A percentile compares a stretch with the other conserved stretches of the same genome.
These are phyloP conservation scores for Rhinoderma darwinii DNA, from an alignment of 2,113 vertebrate species.

Conservation along the genomic window DNA sequence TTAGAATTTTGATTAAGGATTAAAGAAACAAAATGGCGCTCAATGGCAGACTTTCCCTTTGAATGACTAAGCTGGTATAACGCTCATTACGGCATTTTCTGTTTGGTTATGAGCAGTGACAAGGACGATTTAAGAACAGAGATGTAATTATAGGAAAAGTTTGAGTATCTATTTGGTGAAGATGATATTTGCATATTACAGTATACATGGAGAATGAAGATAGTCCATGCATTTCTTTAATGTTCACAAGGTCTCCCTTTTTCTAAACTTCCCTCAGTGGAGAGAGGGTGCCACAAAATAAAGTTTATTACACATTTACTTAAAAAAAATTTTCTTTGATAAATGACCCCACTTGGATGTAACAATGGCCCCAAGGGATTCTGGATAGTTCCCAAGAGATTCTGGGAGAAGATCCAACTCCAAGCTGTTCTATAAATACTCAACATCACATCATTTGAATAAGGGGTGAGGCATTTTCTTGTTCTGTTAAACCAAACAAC, in stretches of 20 bases:
- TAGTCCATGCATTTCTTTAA: not conserved
- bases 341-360: slow-evolving; percentile 43
- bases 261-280: not conserved
- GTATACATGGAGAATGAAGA: not conserved
- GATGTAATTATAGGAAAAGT: too few relatives aligned
- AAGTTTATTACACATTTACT: slow-evolving; percentile 37
- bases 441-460: slow-evolving; percentile 37
- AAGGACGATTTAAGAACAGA: too few relatives aligned
- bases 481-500: slow-evolving; percentile 24
- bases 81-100: too few relatives aligned
- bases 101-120: too few relatives aligned
- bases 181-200: not conserved
- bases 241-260: not conserved
- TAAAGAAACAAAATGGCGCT: too few relatives aligned
- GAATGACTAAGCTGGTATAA: too few relatives aligned
- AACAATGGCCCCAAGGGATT: slow-evolving; percentile 43
- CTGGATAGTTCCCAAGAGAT: slow-evolving; percentile 39
- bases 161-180: too few relatives aligned
- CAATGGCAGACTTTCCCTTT: too few relatives aligned
- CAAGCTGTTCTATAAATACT: slow-evolving; percentile 46
- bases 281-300: not conserved
- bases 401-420: slow-evolving; percentile 42
- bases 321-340: slow-evolving; percentile 43
- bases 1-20: too few relatives aligned
- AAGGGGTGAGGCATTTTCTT: slow-evolving; percentile 1